Base-by-base conservation (phyloP, 2,113 vertebrate genomes). In the Coryphaenoides rupestris region DNA sequence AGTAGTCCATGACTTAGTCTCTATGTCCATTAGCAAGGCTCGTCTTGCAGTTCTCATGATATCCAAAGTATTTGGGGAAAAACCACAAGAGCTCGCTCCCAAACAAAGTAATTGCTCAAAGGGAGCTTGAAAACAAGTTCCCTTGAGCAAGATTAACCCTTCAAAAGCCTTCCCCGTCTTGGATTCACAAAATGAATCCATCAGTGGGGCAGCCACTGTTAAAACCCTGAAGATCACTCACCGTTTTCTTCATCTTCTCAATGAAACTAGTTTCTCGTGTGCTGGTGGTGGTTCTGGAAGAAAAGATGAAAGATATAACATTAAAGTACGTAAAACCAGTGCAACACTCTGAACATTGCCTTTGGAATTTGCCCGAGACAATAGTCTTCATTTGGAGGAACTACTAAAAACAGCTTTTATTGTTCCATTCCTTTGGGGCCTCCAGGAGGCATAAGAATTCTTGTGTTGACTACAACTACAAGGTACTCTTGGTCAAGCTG, bases 221-320 rank as follows among this genome's bases (percentile, higher is more conserved):
- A 40, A 22, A 55, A 55, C 1, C 14, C 13, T 14, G 14, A 7
- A 22, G 12, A 57, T 23, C 2, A 82, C 95, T 93, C 84, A 98
- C 97, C 17, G 94, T 98, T 89, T 99, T 99, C 86, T 98, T 98
- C 97, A 99, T 98, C 86, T 99, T 99, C 74, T 98, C 96, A 24
- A 99, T 92, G 63, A 99, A 99, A 89, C 94, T 98, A 52, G 91
- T 94, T 19, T 98, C 97, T 74, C 90, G 93, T 53, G 73, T 68
- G 0, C 91, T 74, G 14, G 65, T 45, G 65, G 56, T 84, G 84
- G 52, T 88, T 81, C 88, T 80, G 3, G 59, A 53, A 23, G 33
- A 56, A n/a, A 23, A 69, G n/a, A 69, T n/a, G 53, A 10, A 15
- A 19, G 12, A 12, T 2, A 40, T 7, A 40, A 40, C 33, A 40